phyloP scores from a whole-genome alignment of 2,113 vertebrate genomes.

The Clarias gariepinus region DNA sequence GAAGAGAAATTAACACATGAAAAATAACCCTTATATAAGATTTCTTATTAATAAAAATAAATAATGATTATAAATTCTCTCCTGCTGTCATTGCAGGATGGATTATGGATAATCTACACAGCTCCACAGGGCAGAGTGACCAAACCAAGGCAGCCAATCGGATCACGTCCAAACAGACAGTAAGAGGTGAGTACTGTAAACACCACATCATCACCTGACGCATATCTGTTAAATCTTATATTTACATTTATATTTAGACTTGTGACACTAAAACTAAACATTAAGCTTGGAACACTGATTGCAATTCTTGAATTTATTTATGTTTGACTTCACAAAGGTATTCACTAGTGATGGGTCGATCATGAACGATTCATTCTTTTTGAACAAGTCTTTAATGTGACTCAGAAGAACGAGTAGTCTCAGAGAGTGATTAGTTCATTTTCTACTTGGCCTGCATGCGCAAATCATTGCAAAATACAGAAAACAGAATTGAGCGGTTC shows the following conservation, averaged over 20 bases:
- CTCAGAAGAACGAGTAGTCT: too few relatives aligned
- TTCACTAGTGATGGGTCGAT: neutral
- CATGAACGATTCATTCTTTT: too few relatives aligned
- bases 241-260: neutral
- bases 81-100: constrained; percentile 72
- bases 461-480: too few relatives aligned
- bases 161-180: constrained; percentile 59
- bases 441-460: too few relatives aligned
- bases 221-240: neutral
- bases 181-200: constrained; percentile 70
- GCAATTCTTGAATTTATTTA: neutral
- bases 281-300: neutral
- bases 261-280: neutral
- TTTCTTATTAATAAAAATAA: neutral
- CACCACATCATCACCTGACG: neutral
- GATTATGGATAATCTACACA: constrained; percentile 63
- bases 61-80: neutral
- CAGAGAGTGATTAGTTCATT: too few relatives aligned
- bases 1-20: neutral
- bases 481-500: too few relatives aligned
- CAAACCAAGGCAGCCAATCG: constrained; percentile 69
- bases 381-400: too few relatives aligned
- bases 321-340: neutral
- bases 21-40: neutral
- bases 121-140: constrained; percentile 64